Conservation (phyloP, 2,113 vertebrate genomes). For the Ophiodon elongatus region DNA sequence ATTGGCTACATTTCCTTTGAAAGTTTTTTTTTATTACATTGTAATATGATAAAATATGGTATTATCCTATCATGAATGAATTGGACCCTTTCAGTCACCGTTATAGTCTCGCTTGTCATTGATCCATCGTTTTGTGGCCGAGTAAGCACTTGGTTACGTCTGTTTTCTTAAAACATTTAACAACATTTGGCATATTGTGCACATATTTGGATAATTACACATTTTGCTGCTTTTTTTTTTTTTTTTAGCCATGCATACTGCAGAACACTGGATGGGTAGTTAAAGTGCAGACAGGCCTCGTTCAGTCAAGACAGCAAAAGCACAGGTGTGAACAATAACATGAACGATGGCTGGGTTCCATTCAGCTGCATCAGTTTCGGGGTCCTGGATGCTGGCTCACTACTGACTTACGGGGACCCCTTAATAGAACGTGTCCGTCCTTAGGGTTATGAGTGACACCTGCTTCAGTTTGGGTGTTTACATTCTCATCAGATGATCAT, state of each 20-base stretch:
- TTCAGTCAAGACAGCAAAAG: background rate
- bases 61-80: background rate
- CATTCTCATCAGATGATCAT: no score
- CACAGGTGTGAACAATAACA: background rate
- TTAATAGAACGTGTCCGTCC: background rate
- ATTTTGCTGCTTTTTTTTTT: no score
- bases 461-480: no score
- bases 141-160: background rate
- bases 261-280: background rate
- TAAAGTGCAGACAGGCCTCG: background rate
- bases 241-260: no score
- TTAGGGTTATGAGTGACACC: background rate
- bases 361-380: background rate
- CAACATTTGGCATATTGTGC: background rate
- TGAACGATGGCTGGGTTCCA: background rate
- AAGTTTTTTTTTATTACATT: background rate
- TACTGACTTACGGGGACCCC: background rate
- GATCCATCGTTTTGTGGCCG: background rate
- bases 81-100: background rate
- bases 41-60: background rate
- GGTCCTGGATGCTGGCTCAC: background rate
- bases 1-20: background rate
- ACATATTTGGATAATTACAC: no score
- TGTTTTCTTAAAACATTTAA: background rate
- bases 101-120: background rate